phyloP scores from a whole-genome alignment of 1,140 invertebrate genomes.

The Drosophila micromelanica region DNA sequence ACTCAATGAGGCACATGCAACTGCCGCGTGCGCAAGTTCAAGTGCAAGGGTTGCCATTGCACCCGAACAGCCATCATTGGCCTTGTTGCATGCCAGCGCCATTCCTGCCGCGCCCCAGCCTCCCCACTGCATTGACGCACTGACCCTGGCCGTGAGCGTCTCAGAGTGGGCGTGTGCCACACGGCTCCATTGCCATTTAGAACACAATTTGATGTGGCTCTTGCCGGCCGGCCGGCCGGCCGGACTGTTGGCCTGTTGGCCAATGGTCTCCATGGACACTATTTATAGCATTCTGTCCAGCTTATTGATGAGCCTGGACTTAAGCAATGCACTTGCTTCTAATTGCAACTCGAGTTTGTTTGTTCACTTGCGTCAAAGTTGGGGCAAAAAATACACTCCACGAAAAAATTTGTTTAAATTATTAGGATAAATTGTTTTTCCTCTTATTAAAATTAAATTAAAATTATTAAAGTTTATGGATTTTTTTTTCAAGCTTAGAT shows the following conservation, averaged over 20 bases:
- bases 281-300: conserved; percentile 24
- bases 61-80: conserved; percentile 29
- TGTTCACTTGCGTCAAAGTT: conserved; percentile 14
- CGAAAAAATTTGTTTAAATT: too few species aligned
- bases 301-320: conserved; percentile 28
- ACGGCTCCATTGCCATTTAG: background rate
- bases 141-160: conserved; percentile 48
- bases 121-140: conserved; percentile 52
- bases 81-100: conserved; percentile 4
- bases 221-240: conserved; percentile 43
- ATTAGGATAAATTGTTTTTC: too few species aligned
- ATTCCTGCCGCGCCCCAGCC: conserved; percentile 17
- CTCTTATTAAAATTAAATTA: too few species aligned
- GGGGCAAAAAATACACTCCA: background rate
- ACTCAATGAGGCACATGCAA: conserved; percentile 61
- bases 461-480: too few species aligned
- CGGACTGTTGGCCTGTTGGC: conserved; percentile 40
- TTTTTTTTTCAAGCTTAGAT: too few species aligned
- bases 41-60: conserved; percentile 75
- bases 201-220: conserved; percentile 34
- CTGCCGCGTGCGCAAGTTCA: conserved; percentile 78
- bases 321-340: conserved; percentile 41
- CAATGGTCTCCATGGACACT: conserved; percentile 37
- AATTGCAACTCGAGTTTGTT: conserved; percentile 42
- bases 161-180: conserved; percentile 4